A percentile compares a stretch with the other conserved stretches of the same genome.
phyloP scores from a whole-genome alignment of 1,140 invertebrate genomes.

The Magallana ariakensis region DNA sequence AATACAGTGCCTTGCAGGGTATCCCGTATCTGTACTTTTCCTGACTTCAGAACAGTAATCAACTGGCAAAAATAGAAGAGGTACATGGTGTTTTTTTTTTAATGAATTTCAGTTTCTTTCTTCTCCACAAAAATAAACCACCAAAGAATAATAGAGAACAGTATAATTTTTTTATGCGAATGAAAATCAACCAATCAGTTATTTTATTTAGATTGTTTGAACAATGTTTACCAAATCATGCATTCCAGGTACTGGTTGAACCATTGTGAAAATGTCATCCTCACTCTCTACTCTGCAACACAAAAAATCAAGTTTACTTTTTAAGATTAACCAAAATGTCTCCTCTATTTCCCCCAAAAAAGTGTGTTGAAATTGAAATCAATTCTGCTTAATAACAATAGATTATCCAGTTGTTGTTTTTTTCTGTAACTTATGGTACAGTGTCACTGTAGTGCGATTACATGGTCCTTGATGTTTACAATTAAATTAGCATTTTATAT shows the following conservation, averaged over 20 bases:
- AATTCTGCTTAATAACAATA: too few species aligned
- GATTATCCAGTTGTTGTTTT: too few species aligned
- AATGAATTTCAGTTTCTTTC: background rate
- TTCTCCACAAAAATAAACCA: background rate
- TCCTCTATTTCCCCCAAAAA: too few species aligned
- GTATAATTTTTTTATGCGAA: too few species aligned
- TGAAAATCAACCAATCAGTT: background rate
- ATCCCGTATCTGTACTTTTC: slow-evolving; percentile 71
- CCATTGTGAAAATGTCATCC: slow-evolving; percentile 64
- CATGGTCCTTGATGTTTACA: too few species aligned
- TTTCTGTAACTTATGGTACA: too few species aligned
- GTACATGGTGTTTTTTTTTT: background rate
- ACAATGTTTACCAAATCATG: slow-evolving; percentile 67
- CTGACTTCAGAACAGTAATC: slow-evolving; percentile 67
- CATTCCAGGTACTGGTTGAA: slow-evolving; percentile 64
- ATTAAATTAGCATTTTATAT: too few species aligned
- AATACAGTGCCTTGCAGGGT: slow-evolving; percentile 65
- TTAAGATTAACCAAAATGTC: too few species aligned
- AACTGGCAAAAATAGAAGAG: slow-evolving; percentile 61
- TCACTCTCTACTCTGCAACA: background rate
- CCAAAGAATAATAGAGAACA: background rate
- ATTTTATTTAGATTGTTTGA: too few species aligned
- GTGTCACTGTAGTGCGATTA: too few species aligned
- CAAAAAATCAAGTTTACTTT: background rate
- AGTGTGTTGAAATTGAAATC: too few species aligned